phyloP scores from a whole-genome alignment of 2,113 vertebrate species.

The Chauna torquata region DNA sequence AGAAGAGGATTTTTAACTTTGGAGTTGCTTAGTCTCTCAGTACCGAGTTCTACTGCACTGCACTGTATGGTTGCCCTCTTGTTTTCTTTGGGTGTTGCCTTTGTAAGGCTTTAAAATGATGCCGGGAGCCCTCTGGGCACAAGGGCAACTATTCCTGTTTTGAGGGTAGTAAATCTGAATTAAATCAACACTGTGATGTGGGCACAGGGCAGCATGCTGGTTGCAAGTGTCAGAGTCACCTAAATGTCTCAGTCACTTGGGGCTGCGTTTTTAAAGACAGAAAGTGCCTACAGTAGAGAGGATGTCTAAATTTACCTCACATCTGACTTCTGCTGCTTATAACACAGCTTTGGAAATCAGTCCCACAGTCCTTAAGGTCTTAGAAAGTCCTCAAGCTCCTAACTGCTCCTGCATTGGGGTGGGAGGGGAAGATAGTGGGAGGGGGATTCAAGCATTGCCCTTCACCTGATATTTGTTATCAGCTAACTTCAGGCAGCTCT shows the following conservation, averaged over 20 bases:
- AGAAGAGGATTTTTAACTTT: neutral
- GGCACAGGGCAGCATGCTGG: neutral
- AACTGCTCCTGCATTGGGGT: neutral
- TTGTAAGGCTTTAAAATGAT: neutral
- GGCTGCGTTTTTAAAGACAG: neutral
- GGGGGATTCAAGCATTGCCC: fast-evolving
- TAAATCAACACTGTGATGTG: neutral
- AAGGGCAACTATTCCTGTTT: neutral
- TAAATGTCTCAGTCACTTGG: neutral
- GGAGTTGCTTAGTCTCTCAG: neutral
- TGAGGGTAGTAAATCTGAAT: neutral
- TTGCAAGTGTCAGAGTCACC: neutral
- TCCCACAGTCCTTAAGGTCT: neutral
- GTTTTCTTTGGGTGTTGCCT: neutral
- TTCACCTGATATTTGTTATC: neutral
- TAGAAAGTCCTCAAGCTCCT: neutral
- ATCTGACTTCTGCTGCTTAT: neutral
- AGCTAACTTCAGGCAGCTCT: neutral
- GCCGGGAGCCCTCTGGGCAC: neutral
- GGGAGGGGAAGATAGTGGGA: neutral
- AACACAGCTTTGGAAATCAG: neutral
- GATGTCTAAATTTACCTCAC: neutral
- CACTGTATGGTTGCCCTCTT: neutral
- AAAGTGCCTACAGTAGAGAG: neutral
- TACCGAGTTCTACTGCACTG: neutral